A percentile compares a stretch with the other conserved stretches of the same genome.
These are phyloP conservation scores for Genyomyrus donnyi DNA, from an alignment of 2,113 vertebrate genomes.

Conservation along the genomic window DNA sequence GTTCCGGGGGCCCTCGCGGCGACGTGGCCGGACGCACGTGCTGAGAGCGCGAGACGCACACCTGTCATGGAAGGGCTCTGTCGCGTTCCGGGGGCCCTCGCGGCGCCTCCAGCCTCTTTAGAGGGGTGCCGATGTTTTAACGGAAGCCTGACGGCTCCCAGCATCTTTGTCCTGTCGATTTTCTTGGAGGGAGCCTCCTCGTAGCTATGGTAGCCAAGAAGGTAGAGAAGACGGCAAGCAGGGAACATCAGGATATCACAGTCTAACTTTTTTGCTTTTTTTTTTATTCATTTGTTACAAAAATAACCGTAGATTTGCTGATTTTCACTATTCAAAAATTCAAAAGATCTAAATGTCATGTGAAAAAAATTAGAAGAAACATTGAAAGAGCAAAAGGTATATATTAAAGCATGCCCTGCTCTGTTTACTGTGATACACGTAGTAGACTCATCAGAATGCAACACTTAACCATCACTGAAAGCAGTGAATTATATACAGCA, in stretches of 20 bases:
- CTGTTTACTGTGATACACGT: background rate
- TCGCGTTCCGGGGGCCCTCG: too few species aligned
- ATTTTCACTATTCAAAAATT: background rate
- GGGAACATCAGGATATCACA: background rate
- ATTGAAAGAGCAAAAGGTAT: background rate
- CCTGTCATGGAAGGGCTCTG: too few species aligned
- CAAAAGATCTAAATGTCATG: background rate
- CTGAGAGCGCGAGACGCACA: background rate
- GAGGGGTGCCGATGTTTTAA: background rate
- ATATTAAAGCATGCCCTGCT: background rate
- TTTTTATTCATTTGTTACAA: background rate
- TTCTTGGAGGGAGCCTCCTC: background rate
- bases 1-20: too few species aligned
- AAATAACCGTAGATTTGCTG: background rate
- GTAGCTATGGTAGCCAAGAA: background rate
- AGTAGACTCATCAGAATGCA: background rate
- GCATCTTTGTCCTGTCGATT: background rate
- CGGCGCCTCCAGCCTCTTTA: background rate
- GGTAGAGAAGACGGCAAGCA: background rate
- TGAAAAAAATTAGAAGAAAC: background rate
- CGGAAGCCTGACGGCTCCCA: background rate
- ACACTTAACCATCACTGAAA: background rate
- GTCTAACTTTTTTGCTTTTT: background rate
- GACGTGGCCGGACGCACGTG: too few species aligned
- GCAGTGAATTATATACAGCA: background rate